Base-by-base conservation (phyloP, 1,140 invertebrate genomes). In the Metopolophium dirhodum region DNA sequence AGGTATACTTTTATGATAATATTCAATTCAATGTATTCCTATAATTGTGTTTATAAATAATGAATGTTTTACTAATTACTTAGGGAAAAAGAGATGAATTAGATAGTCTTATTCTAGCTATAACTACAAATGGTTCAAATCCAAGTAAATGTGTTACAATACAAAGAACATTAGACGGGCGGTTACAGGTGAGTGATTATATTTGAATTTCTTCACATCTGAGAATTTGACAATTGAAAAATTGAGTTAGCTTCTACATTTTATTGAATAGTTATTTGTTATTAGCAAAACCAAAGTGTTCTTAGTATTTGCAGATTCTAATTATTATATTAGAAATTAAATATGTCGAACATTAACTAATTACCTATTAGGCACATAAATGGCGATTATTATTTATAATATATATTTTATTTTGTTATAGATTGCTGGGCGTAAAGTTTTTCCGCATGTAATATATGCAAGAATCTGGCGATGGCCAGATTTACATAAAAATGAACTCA, bases 381-480 rank as follows among this genome's bases (percentile, higher is more conserved):
- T 83, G 41, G 18, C 23, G 47, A 87, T 41, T 47, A n/a, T 68
- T 68, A 41, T 47, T 87, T 87, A 87, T 41, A 30, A 26, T 90
- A 7, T 23, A 37, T 7, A 93, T 61, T 94, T 26, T 51, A 68
- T 89, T n/a, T 93, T 61, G 18, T 94, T 95, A 83, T 94, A 97
- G 97, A 99, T 99, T 93, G 99, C 99, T 77, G 99, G 99, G 49
- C 96, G 99, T 82, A 99, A 99, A 96, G 99, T 99, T 35, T 99
- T 99, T 95, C 99, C 99, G n/a, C 99, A 99, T 95, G 99, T 99
- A 0, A 99, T 99, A 93, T 99, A 99, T 95, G 98, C 99, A 20
- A 96, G 98, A 54, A 99, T 99, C 94, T 99, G 99, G 99, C 97
- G 99, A 94, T 99, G 99, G 99, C 99, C 99, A 2, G 99, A 99